These are phyloP conservation scores for Antechinus stuartii DNA, from an alignment of 2,113 vertebrate species.

Conservation along the genomic window DNA sequence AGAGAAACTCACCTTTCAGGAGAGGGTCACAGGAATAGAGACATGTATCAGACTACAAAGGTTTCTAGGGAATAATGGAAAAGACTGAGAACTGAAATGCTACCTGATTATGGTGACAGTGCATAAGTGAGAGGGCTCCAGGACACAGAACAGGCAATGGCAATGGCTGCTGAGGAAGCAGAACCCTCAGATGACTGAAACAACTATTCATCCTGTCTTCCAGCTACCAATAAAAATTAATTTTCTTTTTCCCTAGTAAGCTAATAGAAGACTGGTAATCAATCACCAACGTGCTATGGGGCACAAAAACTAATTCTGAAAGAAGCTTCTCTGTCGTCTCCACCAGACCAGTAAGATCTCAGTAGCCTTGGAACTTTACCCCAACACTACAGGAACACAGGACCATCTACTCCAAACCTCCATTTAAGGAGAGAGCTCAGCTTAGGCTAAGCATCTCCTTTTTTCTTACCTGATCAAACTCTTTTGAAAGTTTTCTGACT, in stretches of 20 bases:
- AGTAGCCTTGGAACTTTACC: background rate
- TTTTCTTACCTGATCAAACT: background rate
- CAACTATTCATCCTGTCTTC: background rate
- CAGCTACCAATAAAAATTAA: background rate
- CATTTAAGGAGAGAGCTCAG: background rate
- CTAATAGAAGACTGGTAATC: background rate
- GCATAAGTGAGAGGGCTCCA: background rate
- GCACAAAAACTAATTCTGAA: background rate
- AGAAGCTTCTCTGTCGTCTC: background rate
- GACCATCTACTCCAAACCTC: background rate
- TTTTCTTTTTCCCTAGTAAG: background rate
- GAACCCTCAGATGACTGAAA: background rate
- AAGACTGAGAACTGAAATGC: background rate
- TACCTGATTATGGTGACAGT: background rate
- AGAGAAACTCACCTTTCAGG: background rate
- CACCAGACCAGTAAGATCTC: background rate
- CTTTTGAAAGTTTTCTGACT: background rate
- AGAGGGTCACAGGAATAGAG: background rate
- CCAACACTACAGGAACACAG: background rate
- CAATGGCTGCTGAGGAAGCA: background rate
- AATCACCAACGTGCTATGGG: background rate
- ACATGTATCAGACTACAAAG: background rate
- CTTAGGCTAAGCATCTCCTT: background rate
- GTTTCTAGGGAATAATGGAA: background rate
- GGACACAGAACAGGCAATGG: background rate